Evolutionary conservation across 2,888 invertebrate species (phyloP), one percentile per base, ranked within the genome.

Genomic region (Tubulanus polymorphus): DNA sequence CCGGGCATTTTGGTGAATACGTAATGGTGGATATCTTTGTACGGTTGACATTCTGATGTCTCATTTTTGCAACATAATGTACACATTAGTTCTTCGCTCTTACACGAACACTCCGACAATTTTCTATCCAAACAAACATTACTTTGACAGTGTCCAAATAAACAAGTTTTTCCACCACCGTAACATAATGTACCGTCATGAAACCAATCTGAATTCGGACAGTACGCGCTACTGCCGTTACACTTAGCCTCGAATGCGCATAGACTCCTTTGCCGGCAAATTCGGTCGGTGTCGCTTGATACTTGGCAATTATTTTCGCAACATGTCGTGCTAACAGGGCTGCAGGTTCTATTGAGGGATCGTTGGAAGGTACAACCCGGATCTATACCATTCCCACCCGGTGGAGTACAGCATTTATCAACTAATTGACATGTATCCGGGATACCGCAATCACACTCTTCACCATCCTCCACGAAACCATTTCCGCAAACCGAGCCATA

Each of bases 361-460:
- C 62, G 57, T 32, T 63, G 56, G 3, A 67, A 37, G 2, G 63
- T 69, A 50, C 72, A 70, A 1, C 68, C 67, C 1, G 30, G 18
- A 51, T 69, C 69, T 18, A 18, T 54, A 41, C 15, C 60, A 60
- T 32, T 57, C 53, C 12, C 25, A 30, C 64, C 63, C 15, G 51
- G 29, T 6, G 72, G 70, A 2, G 68, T 65, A 49, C 72, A 72
- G 52, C 70, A 71, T 0, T 57, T 59, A 35, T 70, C 70, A 10
- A 61, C 51, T 2, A 28, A 54, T 3, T 32, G 26, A 51, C 72
- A 72, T 1, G 59, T 60, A 2, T 47, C 50, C 1, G 41, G 28
- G 1, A 53, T 53, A 0, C 72, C 72, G 56, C 72, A 72, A 49
- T 72, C 72, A 57, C 72, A 72, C 32, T 72, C 69, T 48, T 72